Base-by-base conservation (phyloP, 2,113 vertebrate species). In the Ophthalmolycus amberensis region DNA sequence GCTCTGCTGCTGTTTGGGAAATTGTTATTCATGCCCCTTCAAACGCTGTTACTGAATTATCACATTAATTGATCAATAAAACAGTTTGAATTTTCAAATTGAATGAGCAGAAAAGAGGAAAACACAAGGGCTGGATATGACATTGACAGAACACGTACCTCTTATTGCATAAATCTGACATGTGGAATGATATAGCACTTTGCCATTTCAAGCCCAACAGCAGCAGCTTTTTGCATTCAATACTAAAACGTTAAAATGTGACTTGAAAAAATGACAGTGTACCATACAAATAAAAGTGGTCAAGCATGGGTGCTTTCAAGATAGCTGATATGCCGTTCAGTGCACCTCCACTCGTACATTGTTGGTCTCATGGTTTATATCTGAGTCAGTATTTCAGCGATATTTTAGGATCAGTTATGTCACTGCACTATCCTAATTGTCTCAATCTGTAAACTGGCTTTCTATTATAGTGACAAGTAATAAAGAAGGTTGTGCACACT, bases 1-100 rank as follows among this genome's bases (percentile, higher is more conserved):
- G 83, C 79, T 79, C 78, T 77, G 80, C 87, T 83, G 83, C 77
- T n/a, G 27, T 85, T 84, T 82, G 72, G 71, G 82, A 88, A 81
- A 83, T 71, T 77, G 63, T 88, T 69, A 79, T 74, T 89, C 73
- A 73, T 77, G 72, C 48, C 58, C 40, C 72, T 71, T 59, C 60
- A 34, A 52, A 59, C 34, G 22, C 38, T 67, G 60, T 32, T 65
- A 50, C 58, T 60, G 69, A 89, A 78, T 80, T 75, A 75, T 82
- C 72, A 67, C 25, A 76, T 50, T 15, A 66, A 18, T n/a, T 58
- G 58, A 80, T 80, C 62, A 74, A 84, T 79, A 70, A 82, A 88
- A 75, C 32, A 56, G 12, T 77, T 80, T n/a, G 77, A 77, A 18
- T 50, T 52, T 15, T 71, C 73, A 64, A 73, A 15, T 83, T 77